Base-by-base conservation (phyloP, 2,797 vertebrate genomes). In the Crenuchus spilurus region DNA sequence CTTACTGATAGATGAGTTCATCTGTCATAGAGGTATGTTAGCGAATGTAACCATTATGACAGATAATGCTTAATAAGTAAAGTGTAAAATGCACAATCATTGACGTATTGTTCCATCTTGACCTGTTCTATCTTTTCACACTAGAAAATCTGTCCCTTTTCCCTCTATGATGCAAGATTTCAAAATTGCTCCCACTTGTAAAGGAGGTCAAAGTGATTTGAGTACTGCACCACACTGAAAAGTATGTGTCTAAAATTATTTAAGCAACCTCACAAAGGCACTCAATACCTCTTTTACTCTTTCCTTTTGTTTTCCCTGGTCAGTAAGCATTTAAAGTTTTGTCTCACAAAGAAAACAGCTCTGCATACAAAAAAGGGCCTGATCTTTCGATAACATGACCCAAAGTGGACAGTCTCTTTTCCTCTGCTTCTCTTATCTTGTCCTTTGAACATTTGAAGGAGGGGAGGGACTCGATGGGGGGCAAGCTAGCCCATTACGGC, bases 381-480 rank as follows among this genome's bases (percentile, higher is more conserved):
- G 14, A 61, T 70, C 66, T 35, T 74, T 65, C 18, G 28, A 75
- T 70, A 33, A 77, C 51, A 46, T 48, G 65, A 52, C 51, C 41
- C 26, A 10, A 57, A 60, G 66, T 80, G 74, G 74, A 65, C 49
- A 18, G 67, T 67, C 30, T 63, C 65, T 62, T 71, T 64, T 79
- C 52, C 64, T 79, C 24, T 44, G 55, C 14, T 16, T 61, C 57
- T 79, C 72, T 74, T 82, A 82, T 85, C 82, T 83, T 69, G 66
- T 79, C 66, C 64, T 85, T 79, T 76, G 60, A 79, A 65, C 33
- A 57, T 70, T 51, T 52, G 39, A 69, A 68, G 39, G 57, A 74
- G 52, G 33, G 57, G 51, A 52, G 54, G 55, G 31, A 39, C 14
- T 24, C 28, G 7, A 46, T 69, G 62, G 68, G 67, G 60, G 62